Evolutionary conservation across 2,797 vertebrate species (phyloP), one percentile per base, ranked within the genome.

Genomic region (Tadarida brasiliensis): DNA sequence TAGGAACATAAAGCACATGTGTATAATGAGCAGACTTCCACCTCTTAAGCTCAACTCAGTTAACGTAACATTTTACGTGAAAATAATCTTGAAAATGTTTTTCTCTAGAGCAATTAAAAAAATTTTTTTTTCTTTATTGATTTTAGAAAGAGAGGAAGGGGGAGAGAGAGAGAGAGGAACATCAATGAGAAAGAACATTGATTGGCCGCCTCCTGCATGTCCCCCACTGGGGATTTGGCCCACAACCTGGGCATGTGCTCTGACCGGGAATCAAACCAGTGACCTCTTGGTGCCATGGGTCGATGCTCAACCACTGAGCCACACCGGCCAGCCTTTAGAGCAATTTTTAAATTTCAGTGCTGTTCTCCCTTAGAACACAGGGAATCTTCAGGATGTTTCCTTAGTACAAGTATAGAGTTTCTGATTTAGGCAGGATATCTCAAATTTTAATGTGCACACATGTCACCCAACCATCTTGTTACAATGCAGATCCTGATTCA

Each of bases 291-390:
- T 44, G 39, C 39, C 39, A 44, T 44, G 39, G 39, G 39, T 44
- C 39, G 39, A 44, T 7, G 7, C 39, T 44, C 39, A 44, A 44
- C 39, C 39, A 44, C 39, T 44, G 39, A 44, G 39, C 39, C 39
- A 44, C 39, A 44, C 39, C 39, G 7, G 39, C 39, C 39, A 44
- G 39, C 33, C 67, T 89, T 86, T 20, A 65, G 12, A 22, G 57
- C 5, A 22, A 26, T 86, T 95, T 96, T 81, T 61, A 65, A 87
- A 65, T 93, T 67, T 54, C 56, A 81, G 20, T 92, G 57, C 15
- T 16, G 19, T 57, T 85, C 73, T 84, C 26, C 44, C 11, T 33
- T 61, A 35, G 77, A 54, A 67, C 24, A 17, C 19, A 83, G 51
- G 12, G 22, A 84, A 39, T n/a, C 39, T 78, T 76, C n/a, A 49